A percentile compares a stretch with the other conserved stretches of the same genome.
Evolutionary conservation across 2,113 vertebrate species (phyloP).

Genomic region (Heterotilapia buettikoferi): DNA sequence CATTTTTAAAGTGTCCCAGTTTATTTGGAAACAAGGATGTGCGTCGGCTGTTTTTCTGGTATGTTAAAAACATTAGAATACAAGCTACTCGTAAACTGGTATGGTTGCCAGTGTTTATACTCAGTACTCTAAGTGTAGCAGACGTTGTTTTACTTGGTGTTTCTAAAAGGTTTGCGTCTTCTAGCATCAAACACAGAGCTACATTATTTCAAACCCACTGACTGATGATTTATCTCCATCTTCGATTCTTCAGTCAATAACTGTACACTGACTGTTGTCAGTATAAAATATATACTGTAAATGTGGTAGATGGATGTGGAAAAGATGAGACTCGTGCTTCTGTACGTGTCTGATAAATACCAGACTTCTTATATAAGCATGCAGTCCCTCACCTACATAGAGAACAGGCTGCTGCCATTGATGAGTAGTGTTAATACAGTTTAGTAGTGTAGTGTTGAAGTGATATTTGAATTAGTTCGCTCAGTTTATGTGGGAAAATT

Average conservation of each 20-base stretch:
- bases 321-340: not conserved
- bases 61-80: not conserved
- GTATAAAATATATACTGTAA: not conserved
- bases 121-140: not conserved
- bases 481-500: not conserved
- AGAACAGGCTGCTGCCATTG: not conserved
- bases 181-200: not conserved
- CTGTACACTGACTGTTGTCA: not conserved
- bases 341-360: not conserved
- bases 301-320: not conserved
- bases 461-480: not conserved
- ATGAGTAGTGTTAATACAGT: not conserved
- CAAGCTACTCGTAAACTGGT: not conserved
- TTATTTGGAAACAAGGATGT: not conserved
- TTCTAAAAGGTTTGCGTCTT: not conserved
- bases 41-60: not conserved
- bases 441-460: not conserved
- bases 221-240: not conserved
- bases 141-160: not conserved
- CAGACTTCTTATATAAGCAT: not conserved
- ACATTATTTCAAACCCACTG: not conserved
- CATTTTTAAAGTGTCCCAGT: not conserved
- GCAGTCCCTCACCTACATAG: not conserved
- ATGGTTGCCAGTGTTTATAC: not conserved
- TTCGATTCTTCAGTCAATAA: not conserved